These are phyloP conservation scores for Pipistrellus pipistrellus DNA, from an alignment of 2,797 vertebrate genomes.

Conservation along the genomic window DNA sequence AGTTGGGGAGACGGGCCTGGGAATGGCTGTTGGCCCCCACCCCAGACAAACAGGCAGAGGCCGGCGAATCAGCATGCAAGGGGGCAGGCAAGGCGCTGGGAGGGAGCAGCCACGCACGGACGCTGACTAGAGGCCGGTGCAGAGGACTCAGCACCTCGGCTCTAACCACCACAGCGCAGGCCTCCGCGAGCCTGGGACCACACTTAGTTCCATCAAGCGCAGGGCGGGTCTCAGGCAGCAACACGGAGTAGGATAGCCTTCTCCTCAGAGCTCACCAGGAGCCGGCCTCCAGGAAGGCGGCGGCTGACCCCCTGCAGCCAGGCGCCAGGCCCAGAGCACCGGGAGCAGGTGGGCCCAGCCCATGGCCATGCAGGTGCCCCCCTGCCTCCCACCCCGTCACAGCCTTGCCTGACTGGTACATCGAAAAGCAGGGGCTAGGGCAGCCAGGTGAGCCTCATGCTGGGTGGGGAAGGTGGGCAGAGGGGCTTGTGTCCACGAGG, in stretches of 20 bases:
- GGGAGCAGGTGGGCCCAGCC: not conserved
- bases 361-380: slow-evolving; percentile 55
- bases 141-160: not conserved
- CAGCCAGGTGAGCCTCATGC: slow-evolving; percentile 77
- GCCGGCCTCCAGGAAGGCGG: not conserved
- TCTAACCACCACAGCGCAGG: not conserved
- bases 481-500: slow-evolving; percentile 35
- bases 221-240: slow-evolving; percentile 41
- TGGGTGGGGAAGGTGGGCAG: not conserved
- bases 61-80: slow-evolving; percentile 67
- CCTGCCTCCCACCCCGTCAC: not conserved
- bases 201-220: not conserved
- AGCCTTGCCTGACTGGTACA: not conserved
- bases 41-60: slow-evolving; percentile 60
- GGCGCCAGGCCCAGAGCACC: not conserved
- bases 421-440: slow-evolving; percentile 56
- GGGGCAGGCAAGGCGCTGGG: not conserved
- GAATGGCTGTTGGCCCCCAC: slow-evolving; percentile 70
- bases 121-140: not conserved
- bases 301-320: not conserved
- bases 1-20: slow-evolving; percentile 78
- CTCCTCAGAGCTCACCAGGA: not conserved
- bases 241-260: not conserved
- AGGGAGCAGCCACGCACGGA: slow-evolving; percentile 43
- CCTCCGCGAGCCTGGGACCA: slow-evolving; percentile 14